Evolutionary conservation across 1,140 invertebrate species (phyloP).

Genomic region (Heliconius congener): DNA sequence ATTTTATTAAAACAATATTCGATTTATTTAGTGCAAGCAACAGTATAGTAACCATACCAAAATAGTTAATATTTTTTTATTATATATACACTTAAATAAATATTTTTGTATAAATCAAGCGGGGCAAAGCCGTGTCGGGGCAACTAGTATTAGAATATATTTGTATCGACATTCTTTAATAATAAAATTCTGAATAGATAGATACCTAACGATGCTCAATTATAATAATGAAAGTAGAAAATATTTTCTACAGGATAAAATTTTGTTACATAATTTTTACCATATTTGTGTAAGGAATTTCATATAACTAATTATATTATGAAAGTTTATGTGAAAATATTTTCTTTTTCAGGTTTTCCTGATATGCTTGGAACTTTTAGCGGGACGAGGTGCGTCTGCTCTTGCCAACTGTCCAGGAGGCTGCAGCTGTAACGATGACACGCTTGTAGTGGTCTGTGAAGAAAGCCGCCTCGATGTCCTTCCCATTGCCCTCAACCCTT

Average conservation of each 20-base stretch:
- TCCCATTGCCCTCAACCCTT: slow-evolving; percentile 94
- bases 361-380: slow-evolving; percentile 60
- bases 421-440: slow-evolving; percentile 94
- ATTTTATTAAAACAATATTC: too few species aligned
- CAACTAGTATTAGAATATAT: neutral
- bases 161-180: neutral
- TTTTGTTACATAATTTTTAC: neutral
- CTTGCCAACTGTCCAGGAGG: slow-evolving; percentile 87
- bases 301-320: neutral
- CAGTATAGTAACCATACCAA: too few species aligned
- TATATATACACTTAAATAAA: too few species aligned
- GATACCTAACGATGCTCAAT: neutral
- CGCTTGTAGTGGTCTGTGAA: slow-evolving; percentile 92
- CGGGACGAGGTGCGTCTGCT: slow-evolving; percentile 65
- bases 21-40: too few species aligned
- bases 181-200: neutral
- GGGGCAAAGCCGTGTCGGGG: too few species aligned
- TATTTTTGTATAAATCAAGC: too few species aligned
- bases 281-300: neutral
- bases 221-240: neutral
- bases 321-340: neutral
- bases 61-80: too few species aligned
- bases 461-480: slow-evolving; percentile 92
- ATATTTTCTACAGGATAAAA: neutral
- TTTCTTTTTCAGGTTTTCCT: slow-evolving; percentile 65